These are phyloP conservation scores for Folsomia manolachei DNA, from an alignment of 2,888 invertebrate genomes.

Conservation along the genomic window DNA sequence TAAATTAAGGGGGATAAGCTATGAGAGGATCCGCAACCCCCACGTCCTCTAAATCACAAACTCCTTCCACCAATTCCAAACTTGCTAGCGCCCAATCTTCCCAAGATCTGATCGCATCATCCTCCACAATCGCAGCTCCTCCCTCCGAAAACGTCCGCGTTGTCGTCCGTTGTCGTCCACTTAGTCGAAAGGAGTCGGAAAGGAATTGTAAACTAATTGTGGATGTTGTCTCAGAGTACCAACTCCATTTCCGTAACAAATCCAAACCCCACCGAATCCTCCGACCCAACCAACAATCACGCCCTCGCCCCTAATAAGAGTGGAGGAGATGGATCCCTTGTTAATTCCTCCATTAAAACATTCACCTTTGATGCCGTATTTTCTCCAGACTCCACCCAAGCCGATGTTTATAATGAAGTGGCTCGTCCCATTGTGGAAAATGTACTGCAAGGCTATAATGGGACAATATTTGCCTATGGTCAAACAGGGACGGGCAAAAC, in stretches of 20 bases:
- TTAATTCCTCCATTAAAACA: slow-evolving; percentile 71
- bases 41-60: too few relatives aligned
- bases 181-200: slow-evolving; percentile 73
- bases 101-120: too few relatives aligned
- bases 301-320: not conserved
- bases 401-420: slow-evolving; percentile 93
- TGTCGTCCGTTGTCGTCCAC: slow-evolving; percentile 88
- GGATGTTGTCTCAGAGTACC: slow-evolving; percentile 69
- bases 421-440: slow-evolving; percentile 96
- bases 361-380: slow-evolving; percentile 96
- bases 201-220: slow-evolving; percentile 59
- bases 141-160: slow-evolving; percentile 85
- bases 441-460: slow-evolving; percentile 94
- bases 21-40: too few relatives aligned
- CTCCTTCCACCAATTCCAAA: not conserved
- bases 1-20: too few relatives aligned
- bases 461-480: slow-evolving; percentile 71
- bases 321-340: slow-evolving; percentile 55
- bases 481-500: slow-evolving; percentile 91
- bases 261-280: slow-evolving; percentile 52
- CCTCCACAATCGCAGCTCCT: not conserved
- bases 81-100: not conserved
- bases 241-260: slow-evolving; percentile 66
- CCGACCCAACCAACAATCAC: slow-evolving; percentile 52
- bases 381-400: slow-evolving; percentile 76